These are phyloP conservation scores for Kryphioiulus occultus DNA, from an alignment of 2,888 invertebrate species.

Conservation along the genomic window DNA sequence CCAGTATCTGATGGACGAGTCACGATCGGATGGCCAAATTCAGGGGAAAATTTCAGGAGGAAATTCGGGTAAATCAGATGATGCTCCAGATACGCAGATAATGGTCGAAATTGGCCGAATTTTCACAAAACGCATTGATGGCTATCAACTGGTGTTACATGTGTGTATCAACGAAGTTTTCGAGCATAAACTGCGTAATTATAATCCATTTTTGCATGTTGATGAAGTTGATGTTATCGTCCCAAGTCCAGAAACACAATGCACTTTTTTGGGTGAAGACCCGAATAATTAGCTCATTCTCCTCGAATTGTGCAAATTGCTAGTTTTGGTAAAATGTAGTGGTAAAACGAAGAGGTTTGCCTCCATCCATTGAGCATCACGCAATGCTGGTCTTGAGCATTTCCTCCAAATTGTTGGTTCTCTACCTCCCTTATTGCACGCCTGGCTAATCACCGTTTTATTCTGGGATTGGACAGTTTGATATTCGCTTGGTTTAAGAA, in stretches of 20 bases:
- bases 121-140: not conserved
- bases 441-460: constrained; percentile 20
- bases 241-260: not conserved
- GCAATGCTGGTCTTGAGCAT: not conserved
- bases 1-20: not conserved
- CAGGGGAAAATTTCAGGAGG: no score
- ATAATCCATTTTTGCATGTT: not conserved
- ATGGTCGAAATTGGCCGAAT: not conserved
- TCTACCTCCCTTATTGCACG: not conserved
- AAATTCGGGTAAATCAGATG: no score
- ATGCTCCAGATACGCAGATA: constrained; percentile 1
- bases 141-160: not conserved
- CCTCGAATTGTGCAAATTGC: not conserved
- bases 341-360: not conserved
- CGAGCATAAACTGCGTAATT: not conserved
- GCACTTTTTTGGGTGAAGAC: not conserved
- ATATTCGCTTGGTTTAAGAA: not conserved
- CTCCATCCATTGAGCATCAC: not conserved
- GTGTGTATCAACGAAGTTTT: no score
- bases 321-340: not conserved
- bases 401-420: not conserved
- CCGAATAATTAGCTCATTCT: not conserved
- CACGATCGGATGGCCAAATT: not conserved
- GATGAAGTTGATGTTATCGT: not conserved
- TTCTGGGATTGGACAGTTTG: constrained; percentile 6